These are phyloP conservation scores for Lindbergichthys nudifrons DNA, from an alignment of 2,797 vertebrate genomes.

Conservation along the genomic window DNA sequence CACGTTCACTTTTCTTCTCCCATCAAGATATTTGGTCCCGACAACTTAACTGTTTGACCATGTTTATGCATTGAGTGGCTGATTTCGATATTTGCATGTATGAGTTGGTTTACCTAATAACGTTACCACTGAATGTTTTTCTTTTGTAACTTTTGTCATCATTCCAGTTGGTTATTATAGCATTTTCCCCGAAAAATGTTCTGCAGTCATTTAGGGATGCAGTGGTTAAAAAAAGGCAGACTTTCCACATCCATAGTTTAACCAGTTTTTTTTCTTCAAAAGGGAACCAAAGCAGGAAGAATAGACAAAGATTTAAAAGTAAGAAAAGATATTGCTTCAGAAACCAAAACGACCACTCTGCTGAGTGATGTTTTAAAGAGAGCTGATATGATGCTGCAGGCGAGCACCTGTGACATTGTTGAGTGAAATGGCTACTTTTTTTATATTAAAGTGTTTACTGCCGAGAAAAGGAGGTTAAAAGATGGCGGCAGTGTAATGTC, in stretches of 20 bases:
- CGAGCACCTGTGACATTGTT: slow-evolving; percentile 11
- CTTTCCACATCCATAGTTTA: not conserved
- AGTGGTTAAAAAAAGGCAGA: not conserved
- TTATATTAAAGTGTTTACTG: not conserved
- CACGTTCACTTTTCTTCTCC: not conserved
- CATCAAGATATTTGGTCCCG: slow-evolving; percentile 4
- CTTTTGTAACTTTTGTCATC: slow-evolving; percentile 12
- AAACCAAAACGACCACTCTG: slow-evolving; percentile 32
- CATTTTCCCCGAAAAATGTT: not conserved
- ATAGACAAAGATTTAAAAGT: slow-evolving; percentile 2
- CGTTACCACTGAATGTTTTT: not conserved
- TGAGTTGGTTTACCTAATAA: not conserved
- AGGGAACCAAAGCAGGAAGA: slow-evolving; percentile 37
- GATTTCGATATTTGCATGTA: not conserved
- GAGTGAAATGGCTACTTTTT: not conserved
- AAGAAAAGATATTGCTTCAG: slow-evolving; percentile 1
- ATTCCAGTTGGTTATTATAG: not conserved
- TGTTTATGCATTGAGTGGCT: not conserved
- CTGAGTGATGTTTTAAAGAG: slow-evolving; percentile 14
- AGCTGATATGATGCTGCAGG: slow-evolving; percentile 8
- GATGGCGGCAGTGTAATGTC: not conserved
- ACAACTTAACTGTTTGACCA: not conserved
- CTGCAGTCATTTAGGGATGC: not conserved
- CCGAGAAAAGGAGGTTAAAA: slow-evolving; percentile 6
- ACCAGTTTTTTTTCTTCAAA: slow-evolving; percentile 3